A percentile compares a stretch with the other conserved stretches of the same genome.
These are phyloP conservation scores for Entomobrya proxima DNA, from an alignment of 2,888 invertebrate genomes.

Conservation along the genomic window DNA sequence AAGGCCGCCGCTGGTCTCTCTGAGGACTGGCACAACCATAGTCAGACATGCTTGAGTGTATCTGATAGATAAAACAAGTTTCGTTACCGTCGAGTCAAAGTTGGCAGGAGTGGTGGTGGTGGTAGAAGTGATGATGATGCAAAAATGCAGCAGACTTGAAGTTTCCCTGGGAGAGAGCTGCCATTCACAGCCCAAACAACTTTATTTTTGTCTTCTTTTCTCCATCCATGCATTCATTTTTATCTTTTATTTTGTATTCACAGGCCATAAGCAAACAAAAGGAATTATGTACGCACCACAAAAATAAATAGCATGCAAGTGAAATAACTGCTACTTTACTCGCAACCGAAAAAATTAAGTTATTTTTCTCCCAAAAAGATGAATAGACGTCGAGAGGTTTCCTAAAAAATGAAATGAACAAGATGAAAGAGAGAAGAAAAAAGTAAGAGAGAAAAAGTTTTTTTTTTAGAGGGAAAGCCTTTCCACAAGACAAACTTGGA, in stretches of 20 bases:
- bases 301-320: not conserved
- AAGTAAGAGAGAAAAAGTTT: conserved; percentile 6
- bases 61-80: too few species aligned
- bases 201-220: not conserved
- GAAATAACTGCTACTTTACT: too few species aligned
- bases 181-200: not conserved
- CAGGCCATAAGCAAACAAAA: not conserved
- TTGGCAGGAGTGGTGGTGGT: not conserved
- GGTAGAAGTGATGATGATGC: not conserved
- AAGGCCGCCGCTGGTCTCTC: too few species aligned
- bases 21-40: too few species aligned
- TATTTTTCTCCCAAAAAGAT: not conserved
- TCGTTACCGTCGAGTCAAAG: too few species aligned
- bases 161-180: not conserved
- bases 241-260: not conserved
- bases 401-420: not conserved
- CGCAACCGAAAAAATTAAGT: not conserved
- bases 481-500: not conserved
- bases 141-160: conserved; percentile 27
- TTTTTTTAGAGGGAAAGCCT: not conserved
- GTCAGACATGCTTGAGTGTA: too few species aligned
- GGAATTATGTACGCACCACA: not conserved
- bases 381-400: not conserved
- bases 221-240: not conserved
- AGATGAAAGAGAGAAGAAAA: conserved; percentile 1